Percentiles rank a stretch among this genome's conserved stretches.
These are phyloP conservation scores for Nudaria mundana DNA, from an alignment of 2,888 invertebrate species.

Conservation along the genomic window DNA sequence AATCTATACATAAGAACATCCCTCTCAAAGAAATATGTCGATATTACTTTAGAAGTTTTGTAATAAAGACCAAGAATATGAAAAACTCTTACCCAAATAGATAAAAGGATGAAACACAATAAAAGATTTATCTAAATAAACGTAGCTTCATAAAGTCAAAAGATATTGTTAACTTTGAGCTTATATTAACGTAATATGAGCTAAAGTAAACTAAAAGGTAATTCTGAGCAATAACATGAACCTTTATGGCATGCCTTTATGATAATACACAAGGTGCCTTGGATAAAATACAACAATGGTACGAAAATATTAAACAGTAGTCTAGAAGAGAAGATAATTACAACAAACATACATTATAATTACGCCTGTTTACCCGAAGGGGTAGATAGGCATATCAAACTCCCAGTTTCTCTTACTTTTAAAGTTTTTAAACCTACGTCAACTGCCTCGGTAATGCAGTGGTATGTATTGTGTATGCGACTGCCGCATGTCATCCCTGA, in stretches of 20 bases:
- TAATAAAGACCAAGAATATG: background rate
- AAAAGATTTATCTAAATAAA: constrained; percentile 26
- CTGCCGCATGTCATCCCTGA: too few species aligned
- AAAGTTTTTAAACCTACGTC: too few species aligned
- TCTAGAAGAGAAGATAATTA: constrained; percentile 19
- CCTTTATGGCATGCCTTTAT: constrained; percentile 58
- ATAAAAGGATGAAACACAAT: constrained; percentile 22
- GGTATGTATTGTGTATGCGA: too few species aligned
- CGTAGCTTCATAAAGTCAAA: constrained; percentile 24
- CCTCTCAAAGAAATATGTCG: too few species aligned
- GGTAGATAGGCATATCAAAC: too few species aligned
- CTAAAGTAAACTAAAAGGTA: constrained; percentile 46
- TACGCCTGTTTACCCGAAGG: background rate
- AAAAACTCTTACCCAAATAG: constrained; percentile 3
- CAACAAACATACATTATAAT: too few species aligned
- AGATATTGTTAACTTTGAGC: constrained; percentile 42
- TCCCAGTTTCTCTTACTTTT: too few species aligned
- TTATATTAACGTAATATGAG: constrained; percentile 37
- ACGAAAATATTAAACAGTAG: constrained; percentile 37
- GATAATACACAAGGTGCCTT: constrained; percentile 43
- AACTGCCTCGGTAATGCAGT: too few species aligned
- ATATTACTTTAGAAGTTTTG: too few species aligned
- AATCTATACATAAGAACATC: too few species aligned
- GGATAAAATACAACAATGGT: constrained; percentile 41
- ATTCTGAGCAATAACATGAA: constrained; percentile 55